Evolutionary conservation across 2,888 invertebrate genomes (phyloP), one percentile per base, ranked within the genome.

Genomic region (Theretra japonica): DNA sequence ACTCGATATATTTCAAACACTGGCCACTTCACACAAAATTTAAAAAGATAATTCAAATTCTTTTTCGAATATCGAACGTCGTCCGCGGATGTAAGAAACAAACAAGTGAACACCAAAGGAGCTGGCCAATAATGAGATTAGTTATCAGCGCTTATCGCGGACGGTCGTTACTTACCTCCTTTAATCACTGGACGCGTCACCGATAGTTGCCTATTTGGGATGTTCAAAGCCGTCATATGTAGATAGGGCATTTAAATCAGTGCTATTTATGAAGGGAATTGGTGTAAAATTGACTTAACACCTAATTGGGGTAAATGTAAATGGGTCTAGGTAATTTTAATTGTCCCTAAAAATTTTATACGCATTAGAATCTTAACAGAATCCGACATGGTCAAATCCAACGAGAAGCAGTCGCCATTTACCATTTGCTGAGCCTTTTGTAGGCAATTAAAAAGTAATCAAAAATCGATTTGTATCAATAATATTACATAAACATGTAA

Each of bases 101-200:
- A 88, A 89, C 91, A 87, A 84, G 84, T 89, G 89, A 83, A 68
- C 84, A 83, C 84, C 85, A 80, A 82, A 85, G 86, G 81, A 83
- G 88, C 88, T 85, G 82, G 84, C 85, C 86, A 86, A 86, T 88
- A 92, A 87, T 90, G 89, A 92, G 92, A 93, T 93, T 93, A 86
- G 81, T 79, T 88, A 93, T 93, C 93, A 91, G 87, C 87, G 85
- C 89, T 91, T 94, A 93, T 93, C 93, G 89, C 85, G 80, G 83
- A 65, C 80, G 85, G 90, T 91, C 90, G 91, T 91, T 90, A 90
- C 88, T 86, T 83, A 84, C 85, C 91, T 92, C 91, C 93, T 93
- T 92, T 91, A 93, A 93, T 93, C 91, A 87, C 81, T 83, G 84
- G 83, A 85, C 88, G 85, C 90, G 91, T 92, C 92, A 90, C 88